phyloP scores from a whole-genome alignment of 2,797 vertebrate genomes.

The Enteromius paludinosus region DNA sequence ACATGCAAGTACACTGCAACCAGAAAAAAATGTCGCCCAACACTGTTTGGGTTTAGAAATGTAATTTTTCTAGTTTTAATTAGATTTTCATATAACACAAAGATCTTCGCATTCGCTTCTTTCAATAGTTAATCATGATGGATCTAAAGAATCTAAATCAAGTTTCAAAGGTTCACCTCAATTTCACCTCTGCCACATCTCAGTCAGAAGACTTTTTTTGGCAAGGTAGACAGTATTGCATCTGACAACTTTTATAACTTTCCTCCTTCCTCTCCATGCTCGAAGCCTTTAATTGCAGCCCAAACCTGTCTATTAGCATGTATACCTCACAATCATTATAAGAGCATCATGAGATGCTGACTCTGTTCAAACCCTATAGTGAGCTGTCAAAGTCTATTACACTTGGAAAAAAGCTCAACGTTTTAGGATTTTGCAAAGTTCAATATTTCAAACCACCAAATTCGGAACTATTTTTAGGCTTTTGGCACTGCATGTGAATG shows the following conservation, averaged over 20 bases:
- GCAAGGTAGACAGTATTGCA: background rate
- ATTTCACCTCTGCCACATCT: background rate
- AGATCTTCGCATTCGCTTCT: background rate
- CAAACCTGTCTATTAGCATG: background rate
- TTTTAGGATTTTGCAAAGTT: background rate
- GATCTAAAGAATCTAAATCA: background rate
- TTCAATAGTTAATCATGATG: background rate
- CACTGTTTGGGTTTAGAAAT: background rate
- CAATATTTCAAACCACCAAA: background rate
- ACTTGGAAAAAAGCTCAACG: background rate
- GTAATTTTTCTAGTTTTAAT: background rate
- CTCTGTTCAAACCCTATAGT: background rate
- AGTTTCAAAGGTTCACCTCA: background rate
- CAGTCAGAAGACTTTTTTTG: background rate
- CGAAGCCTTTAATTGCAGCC: background rate
- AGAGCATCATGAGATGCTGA: background rate
- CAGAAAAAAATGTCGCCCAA: background rate
- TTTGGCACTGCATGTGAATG: background rate
- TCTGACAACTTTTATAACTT: constrained; percentile 3
- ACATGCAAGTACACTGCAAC: too few species aligned
- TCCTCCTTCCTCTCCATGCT: background rate
- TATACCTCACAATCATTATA: background rate
- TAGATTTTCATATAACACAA: background rate
- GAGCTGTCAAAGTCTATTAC: background rate
- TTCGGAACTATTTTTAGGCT: background rate